Percentiles rank a stretch among this genome's conserved stretches.
Evolutionary conservation across 2,113 vertebrate genomes (phyloP).

Genomic region (Sarotherodon lohbergeri): DNA sequence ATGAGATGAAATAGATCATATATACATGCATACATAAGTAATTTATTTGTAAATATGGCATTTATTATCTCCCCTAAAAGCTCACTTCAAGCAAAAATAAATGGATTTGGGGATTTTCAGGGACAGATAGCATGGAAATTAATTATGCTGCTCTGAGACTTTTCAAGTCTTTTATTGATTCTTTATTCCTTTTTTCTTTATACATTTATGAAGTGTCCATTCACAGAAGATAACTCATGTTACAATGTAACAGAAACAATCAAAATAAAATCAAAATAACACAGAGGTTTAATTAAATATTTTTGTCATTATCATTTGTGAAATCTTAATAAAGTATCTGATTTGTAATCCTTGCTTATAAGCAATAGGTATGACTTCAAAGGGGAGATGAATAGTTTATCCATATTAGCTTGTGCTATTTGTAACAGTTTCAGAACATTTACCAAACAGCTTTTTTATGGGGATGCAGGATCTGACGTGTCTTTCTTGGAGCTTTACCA

Average conservation of each 20-base stretch:
- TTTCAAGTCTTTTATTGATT: background rate
- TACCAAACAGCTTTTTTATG: background rate
- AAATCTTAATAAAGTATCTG: rapidly evolving
- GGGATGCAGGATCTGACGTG: rapidly evolving
- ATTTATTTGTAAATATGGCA: rapidly evolving
- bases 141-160: background rate
- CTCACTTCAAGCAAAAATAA: background rate
- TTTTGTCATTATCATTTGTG: background rate
- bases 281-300: background rate
- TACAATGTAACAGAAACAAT: background rate
- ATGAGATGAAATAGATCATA: background rate
- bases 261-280: background rate
- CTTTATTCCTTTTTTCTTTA: background rate
- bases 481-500: background rate
- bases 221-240: rapidly evolving
- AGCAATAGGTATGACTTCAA: background rate
- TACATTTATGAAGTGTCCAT: background rate
- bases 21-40: background rate
- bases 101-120: background rate
- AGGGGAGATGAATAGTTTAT: background rate
- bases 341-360: background rate
- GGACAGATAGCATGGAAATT: too few relatives aligned
- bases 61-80: background rate
- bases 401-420: background rate
- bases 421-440: background rate